A percentile compares a stretch with the other conserved stretches of the same genome.
Evolutionary conservation across 2,888 invertebrate species (phyloP).

Genomic region (Apodemia hepburni): DNA sequence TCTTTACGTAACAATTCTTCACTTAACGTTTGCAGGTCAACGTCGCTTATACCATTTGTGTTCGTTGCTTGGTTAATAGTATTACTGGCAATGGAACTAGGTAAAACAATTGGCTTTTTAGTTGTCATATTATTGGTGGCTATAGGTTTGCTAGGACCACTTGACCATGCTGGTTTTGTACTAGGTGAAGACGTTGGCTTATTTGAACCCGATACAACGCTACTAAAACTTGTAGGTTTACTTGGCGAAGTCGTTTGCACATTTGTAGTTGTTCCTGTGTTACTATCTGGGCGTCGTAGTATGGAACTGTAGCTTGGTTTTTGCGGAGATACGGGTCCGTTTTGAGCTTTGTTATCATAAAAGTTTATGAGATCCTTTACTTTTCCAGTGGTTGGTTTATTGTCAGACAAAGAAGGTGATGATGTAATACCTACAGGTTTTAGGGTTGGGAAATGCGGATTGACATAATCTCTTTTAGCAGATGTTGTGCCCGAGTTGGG

Average conservation of each 20-base stretch:
- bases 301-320: constrained; percentile 62
- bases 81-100: constrained; percentile 68
- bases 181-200: constrained; percentile 37
- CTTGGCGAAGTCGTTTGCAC: constrained; percentile 34
- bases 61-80: constrained; percentile 42
- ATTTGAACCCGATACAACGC: constrained; percentile 50
- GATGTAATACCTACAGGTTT: constrained; percentile 30
- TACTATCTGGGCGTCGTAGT: constrained; percentile 40
- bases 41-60: constrained; percentile 66
- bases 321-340: constrained; percentile 37
- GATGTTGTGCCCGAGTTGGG: constrained; percentile 29
- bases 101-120: constrained; percentile 46
- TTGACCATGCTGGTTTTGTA: constrained; percentile 36
- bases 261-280: constrained; percentile 25
- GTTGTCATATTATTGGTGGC: constrained; percentile 27
- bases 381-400: constrained; percentile 44
- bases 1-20: constrained; percentile 87
- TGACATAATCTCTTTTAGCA: constrained; percentile 48
- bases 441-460: constrained; percentile 39
- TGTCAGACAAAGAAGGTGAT: constrained; percentile 27
- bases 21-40: constrained; percentile 83
- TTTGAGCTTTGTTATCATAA: constrained; percentile 50
- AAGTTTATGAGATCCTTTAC: constrained; percentile 66
- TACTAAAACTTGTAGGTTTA: constrained; percentile 58
- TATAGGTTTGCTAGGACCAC: constrained; percentile 32